Evolutionary conservation across 2,797 vertebrate species (phyloP).

Genomic region (Graptemys geographica): DNA sequence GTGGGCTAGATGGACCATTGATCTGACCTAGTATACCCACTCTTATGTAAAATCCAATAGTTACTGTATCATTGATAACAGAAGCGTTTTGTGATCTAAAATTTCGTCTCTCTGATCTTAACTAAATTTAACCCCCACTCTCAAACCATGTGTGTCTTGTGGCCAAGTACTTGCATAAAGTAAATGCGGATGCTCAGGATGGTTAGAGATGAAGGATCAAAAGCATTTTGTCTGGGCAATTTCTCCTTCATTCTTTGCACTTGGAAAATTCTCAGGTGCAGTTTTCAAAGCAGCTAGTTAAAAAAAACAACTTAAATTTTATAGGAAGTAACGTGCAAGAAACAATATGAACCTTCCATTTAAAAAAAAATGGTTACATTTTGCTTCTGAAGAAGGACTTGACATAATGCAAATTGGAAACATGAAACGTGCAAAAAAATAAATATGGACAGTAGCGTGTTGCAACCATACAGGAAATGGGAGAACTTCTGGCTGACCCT

Average conservation of each 20-base stretch:
- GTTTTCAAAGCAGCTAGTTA: not conserved
- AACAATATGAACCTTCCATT: not conserved
- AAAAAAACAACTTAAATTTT: not conserved
- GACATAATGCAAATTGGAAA: not conserved
- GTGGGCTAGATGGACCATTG: not conserved
- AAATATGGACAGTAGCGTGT: not conserved
- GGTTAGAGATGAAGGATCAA: not conserved
- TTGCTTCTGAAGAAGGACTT: not conserved
- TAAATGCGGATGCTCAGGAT: not conserved
- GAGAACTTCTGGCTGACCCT: not conserved
- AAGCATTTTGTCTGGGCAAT: not conserved
- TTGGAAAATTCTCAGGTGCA: not conserved
- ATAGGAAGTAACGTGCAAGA: not conserved
- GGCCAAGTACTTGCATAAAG: not conserved
- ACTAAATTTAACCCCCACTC: not conserved
- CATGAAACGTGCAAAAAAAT: not conserved
- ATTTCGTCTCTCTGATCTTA: not conserved
- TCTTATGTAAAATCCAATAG: not conserved
- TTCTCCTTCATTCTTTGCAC: not conserved
- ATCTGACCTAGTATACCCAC: not conserved
- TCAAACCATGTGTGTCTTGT: not conserved
- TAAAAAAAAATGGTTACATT: not conserved
- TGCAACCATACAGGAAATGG: fast-evolving
- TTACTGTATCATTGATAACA: too few species aligned
- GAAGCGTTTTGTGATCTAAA: not conserved